Evolutionary conservation across 1,140 invertebrate species (phyloP).

Genomic region (Drosophila eugracilis): DNA sequence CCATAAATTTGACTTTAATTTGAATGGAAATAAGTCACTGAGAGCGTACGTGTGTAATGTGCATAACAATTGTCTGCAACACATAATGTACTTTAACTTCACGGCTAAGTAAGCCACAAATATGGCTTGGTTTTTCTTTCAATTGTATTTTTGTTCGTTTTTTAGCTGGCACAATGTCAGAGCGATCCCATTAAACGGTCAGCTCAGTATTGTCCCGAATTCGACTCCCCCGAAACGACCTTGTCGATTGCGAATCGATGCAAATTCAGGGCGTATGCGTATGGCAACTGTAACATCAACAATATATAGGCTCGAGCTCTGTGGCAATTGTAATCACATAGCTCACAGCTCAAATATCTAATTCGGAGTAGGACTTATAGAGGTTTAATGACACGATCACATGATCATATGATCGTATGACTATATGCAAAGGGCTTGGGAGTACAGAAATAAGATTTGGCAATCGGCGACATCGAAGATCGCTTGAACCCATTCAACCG

Average conservation of each 20-base stretch:
- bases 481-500: conserved; percentile 75
- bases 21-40: conserved; percentile 69
- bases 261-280: conserved; percentile 54
- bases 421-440: conserved; percentile 57
- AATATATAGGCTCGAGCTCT: conserved; percentile 31
- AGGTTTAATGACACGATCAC: conserved; percentile 66
- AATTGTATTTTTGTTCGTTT: conserved; percentile 15
- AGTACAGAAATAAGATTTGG: conserved; percentile 73
- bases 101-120: conserved; percentile 68
- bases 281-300: conserved; percentile 26
- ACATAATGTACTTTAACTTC: conserved; percentile 79
- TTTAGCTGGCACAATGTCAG: conserved; percentile 11
- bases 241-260: conserved; percentile 52
- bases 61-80: conserved; percentile 70
- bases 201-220: conserved; percentile 13
- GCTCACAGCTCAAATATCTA: conserved; percentile 52
- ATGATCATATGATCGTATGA: conserved; percentile 41
- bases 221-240: conserved; percentile 45
- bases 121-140: conserved; percentile 24
- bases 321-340: conserved; percentile 57
- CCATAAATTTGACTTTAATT: conserved; percentile 73
- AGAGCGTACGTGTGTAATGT: conserved; percentile 42
- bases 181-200: conserved; percentile 67
- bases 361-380: conserved; percentile 41
- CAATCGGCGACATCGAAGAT: conserved; percentile 76